Base-by-base conservation (phyloP, 2,888 invertebrate species). In the Drosophila phalerata region DNA sequence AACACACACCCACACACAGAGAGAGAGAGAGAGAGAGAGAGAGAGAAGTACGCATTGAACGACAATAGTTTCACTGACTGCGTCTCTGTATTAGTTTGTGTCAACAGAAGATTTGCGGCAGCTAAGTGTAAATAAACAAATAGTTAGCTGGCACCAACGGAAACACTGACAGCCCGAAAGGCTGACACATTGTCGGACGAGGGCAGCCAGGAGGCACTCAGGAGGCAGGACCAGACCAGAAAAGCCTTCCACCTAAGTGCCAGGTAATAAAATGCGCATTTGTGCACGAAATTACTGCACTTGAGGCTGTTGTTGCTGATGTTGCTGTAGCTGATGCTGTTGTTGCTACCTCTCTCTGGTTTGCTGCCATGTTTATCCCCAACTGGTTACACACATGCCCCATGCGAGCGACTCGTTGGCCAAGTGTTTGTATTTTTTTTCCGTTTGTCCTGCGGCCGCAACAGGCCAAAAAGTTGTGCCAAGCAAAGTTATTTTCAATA, bases 201-300 rank as follows among this genome's bases (percentile, higher is more conserved):
- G 32, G 30, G 9, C 43, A 45, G 40, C 10, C 55, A 37, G 57
- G 15, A 30, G 43, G 25, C 67, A 32, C 48, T 11, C 2, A 22
- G 34, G 0, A n/a, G 34, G n/a, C 8, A 22, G 19, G n/a, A 13
- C 19, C 52, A 28, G n/a, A 13, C 19, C 52, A 28, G 25, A 8
- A 38, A 25, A 34, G 37, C n/a, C 34, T 30, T 25, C 49, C 72
- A 86, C 72, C 75, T 67, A 61, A 74, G 77, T 76, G 79, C 48
- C 81, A 69, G 81, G 85, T 79, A 87, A 84, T 85, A 85, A 85
- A 85, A 89, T 87, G 72, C 81, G 85, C 89, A 85, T 88, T 89
- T 85, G 79, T 87, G 85, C 77, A 81, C 72, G 47, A 74, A 88
- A 87, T 81, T 81, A 76, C 69, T 73, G 79, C 81, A 77, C 74